Percentiles rank a stretch among this genome's conserved stretches.
Evolutionary conservation across 2,888 invertebrate genomes (phyloP).

Genomic region (Dicycla oo): DNA sequence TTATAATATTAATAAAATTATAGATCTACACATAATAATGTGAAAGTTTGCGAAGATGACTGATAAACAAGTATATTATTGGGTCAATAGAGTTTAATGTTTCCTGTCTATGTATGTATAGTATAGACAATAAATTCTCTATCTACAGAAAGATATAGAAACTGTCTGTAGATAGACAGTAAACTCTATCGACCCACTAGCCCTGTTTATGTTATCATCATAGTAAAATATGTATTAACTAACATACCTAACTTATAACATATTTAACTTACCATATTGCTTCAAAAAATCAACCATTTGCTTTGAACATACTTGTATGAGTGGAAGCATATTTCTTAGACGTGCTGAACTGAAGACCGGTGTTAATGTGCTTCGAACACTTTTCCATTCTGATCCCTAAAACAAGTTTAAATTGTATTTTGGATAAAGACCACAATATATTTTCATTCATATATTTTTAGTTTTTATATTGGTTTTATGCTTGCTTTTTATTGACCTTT

Average conservation of each 20-base stretch:
- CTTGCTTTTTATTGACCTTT: neutral
- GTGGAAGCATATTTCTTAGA: conserved; percentile 86
- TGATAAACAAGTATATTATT: conserved; percentile 1
- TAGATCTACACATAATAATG: neutral
- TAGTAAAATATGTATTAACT: neutral
- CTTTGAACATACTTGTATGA: conserved; percentile 84
- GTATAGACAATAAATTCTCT: no score
- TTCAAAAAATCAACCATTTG: conserved; percentile 86
- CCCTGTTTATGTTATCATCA: neutral
- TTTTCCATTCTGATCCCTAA: conserved; percentile 89
- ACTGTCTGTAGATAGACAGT: no score
- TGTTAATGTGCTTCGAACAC: conserved; percentile 86
- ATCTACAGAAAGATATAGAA: no score
- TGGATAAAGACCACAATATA: neutral
- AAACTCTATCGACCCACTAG: neutral
- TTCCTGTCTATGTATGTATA: neutral
- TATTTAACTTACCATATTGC: conserved; percentile 75
- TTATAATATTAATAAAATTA: neutral
- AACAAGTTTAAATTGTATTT: conserved; percentile 4
- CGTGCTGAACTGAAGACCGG: conserved; percentile 90
- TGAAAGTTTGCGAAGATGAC: neutral
- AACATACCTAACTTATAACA: no score
- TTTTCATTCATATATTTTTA: neutral
- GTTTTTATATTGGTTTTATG: neutral
- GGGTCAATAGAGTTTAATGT: neutral